Evolutionary conservation across 2,113 vertebrate genomes (phyloP), one percentile per base, ranked within the genome.

Genomic region (Trogon surrucura): DNA sequence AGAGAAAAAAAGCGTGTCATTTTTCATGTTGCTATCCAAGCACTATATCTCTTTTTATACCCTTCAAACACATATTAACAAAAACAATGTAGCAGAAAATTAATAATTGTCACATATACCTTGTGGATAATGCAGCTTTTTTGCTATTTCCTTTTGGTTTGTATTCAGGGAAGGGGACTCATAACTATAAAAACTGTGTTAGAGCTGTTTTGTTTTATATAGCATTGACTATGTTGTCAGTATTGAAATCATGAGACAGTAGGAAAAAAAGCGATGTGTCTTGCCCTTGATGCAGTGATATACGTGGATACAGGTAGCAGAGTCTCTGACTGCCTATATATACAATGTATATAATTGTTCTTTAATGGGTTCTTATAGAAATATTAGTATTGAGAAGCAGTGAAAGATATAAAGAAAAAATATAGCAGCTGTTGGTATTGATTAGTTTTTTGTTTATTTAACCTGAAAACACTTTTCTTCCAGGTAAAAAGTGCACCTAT

Each of bases 401-500:
- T 60, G 18, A 87, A 81, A 53, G 38, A 57, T 36, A 4, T 0
- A 79, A 91, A 78, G 64, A 48, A 65, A 70, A 73, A 89, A 70
- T 6, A 72, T 57, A 64, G 45, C 36, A 77, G 1, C 45, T 84
- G 29, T 16, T 66, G 61, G 5, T 64, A 56, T 29, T 32, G 34
- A 53, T 15, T 22, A 30, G 14, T 18, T 48, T 88, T 86, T 86
- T 9, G 44, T 60, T 62, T 95, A 71, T 93, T 95, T 97, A 96
- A 96, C 53, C 10, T 53, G 45, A 60, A 85, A 82, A 41, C 23
- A 44, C 92, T 96, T 82, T 95, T 96, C 95, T 97, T 97, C 94
- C 97, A 99, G 99, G 99, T 93, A 99, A 99, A 98, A 99, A 99
- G 98, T 99, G 99, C 97, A 99, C 99, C 75, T 99, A 99, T 89